These are phyloP conservation scores for Cephus nigrinus DNA, from an alignment of 2,888 invertebrate genomes.

Conservation along the genomic window DNA sequence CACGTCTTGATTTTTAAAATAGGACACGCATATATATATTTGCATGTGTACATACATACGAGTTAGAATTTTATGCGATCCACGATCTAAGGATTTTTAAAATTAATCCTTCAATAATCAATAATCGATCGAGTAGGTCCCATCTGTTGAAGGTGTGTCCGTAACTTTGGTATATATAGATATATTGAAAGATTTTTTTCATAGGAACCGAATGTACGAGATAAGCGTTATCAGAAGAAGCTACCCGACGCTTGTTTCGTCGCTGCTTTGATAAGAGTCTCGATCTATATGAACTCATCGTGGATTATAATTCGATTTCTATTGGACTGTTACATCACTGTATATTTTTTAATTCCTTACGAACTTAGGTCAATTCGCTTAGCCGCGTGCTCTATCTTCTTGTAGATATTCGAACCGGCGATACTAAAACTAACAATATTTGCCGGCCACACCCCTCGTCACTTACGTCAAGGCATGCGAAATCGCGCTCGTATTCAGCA, in stretches of 20 bases:
- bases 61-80: neutral
- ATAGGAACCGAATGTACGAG: neutral
- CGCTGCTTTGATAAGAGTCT: neutral
- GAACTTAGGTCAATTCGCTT: neutral
- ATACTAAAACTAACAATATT: neutral
- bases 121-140: neutral
- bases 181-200: neutral
- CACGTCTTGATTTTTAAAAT: neutral
- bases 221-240: neutral
- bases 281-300: neutral
- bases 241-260: neutral
- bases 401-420: neutral
- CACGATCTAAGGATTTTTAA: neutral
- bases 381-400: neutral
- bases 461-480: conserved; percentile 1
- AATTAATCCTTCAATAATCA: neutral
- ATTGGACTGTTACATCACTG: neutral
- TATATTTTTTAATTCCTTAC: neutral
- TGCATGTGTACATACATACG: neutral
- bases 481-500: neutral
- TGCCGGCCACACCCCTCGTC: neutral
- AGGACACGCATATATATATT: no score
- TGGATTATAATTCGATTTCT: neutral
- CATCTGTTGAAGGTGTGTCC: neutral
- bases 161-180: neutral